phyloP scores from a whole-genome alignment of 2,797 vertebrate species.

The Avahi laniger region DNA sequence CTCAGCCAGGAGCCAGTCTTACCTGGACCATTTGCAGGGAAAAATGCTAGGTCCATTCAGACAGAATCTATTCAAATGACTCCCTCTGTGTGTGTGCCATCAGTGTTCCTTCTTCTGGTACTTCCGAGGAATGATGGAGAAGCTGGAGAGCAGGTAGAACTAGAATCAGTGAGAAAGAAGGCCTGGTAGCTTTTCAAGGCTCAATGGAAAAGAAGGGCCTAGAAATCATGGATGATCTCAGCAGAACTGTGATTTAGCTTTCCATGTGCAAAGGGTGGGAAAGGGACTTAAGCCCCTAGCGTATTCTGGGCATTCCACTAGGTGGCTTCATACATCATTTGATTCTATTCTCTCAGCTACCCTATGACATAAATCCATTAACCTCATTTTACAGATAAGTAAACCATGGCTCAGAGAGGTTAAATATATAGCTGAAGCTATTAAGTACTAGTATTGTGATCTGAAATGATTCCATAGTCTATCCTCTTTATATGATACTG shows the following conservation, averaged over 20 bases:
- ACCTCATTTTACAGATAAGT: background rate
- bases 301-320: background rate
- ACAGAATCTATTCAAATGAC: background rate
- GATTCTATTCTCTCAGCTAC: background rate
- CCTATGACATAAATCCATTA: background rate
- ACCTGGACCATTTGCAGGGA: background rate
- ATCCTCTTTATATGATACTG: background rate
- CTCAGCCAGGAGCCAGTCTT: background rate
- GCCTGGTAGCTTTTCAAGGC: background rate
- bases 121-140: background rate
- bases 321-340: background rate
- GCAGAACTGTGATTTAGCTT: background rate
- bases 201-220: background rate
- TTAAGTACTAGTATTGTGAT: background rate
- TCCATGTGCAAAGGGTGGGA: background rate
- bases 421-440: background rate
- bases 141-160: background rate
- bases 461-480: background rate
- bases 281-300: background rate
- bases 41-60: background rate
- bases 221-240: background rate
- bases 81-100: too few relatives aligned
- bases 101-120: background rate
- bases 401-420: background rate
- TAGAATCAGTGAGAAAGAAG: background rate